Conservation (phyloP, 2,888 invertebrate species). For the Spilarctia lutea region DNA sequence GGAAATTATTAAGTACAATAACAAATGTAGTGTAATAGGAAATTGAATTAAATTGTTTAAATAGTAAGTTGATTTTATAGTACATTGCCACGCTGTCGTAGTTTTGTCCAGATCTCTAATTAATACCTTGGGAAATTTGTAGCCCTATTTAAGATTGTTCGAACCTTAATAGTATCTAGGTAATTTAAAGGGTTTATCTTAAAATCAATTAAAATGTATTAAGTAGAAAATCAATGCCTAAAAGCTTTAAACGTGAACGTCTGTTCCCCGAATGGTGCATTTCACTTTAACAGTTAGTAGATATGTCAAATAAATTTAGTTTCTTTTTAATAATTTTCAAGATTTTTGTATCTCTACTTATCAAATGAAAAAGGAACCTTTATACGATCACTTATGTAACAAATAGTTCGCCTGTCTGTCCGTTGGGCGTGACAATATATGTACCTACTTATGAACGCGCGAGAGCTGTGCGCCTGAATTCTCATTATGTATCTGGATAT, state of each 20-base stretch:
- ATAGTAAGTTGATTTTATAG: constrained; percentile 35
- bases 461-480: no score
- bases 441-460: no score
- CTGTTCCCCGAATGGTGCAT: not conserved
- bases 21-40: constrained; percentile 53
- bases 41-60: constrained; percentile 30
- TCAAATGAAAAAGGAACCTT: not conserved
- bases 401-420: no score
- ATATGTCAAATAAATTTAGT: not conserved
- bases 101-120: not conserved
- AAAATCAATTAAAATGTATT: not conserved
- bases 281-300: not conserved
- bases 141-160: not conserved
- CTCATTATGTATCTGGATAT: no score
- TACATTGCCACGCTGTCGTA: constrained; percentile 8
- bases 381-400: no score
- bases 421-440: not conserved
- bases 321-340: not conserved
- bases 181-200: not conserved
- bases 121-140: not conserved
- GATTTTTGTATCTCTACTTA: not conserved
- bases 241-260: constrained; percentile 1
- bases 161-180: not conserved
- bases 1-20: constrained; percentile 68
- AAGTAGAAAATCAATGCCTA: not conserved